phyloP scores from a whole-genome alignment of 2,888 invertebrate species.

The Protophormia terraenovae region DNA sequence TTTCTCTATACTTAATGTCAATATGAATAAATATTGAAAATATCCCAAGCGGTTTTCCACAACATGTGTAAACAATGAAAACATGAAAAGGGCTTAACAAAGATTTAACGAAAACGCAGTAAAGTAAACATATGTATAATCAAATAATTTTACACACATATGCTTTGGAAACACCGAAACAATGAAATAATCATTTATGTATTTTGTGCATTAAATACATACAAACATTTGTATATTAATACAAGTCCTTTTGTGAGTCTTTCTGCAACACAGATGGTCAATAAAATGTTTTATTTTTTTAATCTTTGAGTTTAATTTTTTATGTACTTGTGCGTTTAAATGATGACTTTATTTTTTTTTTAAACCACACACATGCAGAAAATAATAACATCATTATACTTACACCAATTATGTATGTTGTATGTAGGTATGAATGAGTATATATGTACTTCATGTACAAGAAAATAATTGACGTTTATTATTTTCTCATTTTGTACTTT shows the following conservation, averaged over 20 bases:
- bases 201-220: not conserved
- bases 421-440: not conserved
- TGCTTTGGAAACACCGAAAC: not conserved
- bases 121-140: not conserved
- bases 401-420: not conserved
- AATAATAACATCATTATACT: not conserved
- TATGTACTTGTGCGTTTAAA: conserved; percentile 4
- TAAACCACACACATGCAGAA: conserved; percentile 16
- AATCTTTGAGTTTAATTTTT: no score
- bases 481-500: not conserved
- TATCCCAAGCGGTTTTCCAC: not conserved
- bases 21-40: not conserved
- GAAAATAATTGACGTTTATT: not conserved
- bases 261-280: not conserved
- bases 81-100: conserved; percentile 21
- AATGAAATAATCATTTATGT: not conserved
- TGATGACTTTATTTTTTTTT: conserved; percentile 53
- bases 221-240: no score
- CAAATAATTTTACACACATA: not conserved
- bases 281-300: conserved; percentile 13
- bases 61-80: not conserved
- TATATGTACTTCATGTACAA: not conserved
- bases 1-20: not conserved
- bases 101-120: not conserved
- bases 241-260: not conserved